Evolutionary conservation across 2,113 vertebrate species (phyloP), one percentile per base, ranked within the genome.

Genomic region (Pluvialis apricaria): DNA sequence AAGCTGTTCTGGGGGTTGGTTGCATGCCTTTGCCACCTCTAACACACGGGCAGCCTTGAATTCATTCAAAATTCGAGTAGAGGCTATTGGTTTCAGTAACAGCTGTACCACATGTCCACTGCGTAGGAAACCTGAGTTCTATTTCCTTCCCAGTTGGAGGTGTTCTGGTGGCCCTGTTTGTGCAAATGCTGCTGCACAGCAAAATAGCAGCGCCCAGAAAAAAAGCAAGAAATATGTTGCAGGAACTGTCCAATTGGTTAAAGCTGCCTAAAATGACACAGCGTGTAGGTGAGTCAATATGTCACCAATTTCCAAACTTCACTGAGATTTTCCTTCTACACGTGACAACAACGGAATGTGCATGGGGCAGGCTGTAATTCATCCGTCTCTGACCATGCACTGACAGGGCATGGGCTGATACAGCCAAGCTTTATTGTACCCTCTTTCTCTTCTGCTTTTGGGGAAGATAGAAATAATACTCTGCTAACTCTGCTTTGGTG

Each of bases 11-110:
- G 69, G 45, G 38, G 64, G 18, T 45, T 68, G 64, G 18, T 45
- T 68, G 24, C 9, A 26, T 49, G 52, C 5, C 34, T 85, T 82
- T 92, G 57, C n/a, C 24, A 10, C 49, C 42, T 66, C 73, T 81
- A 57, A 36, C 5, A 22, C 16, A 11, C 14, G 36, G 49, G 18
- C 26, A 42, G 13, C 20, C 34, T 60, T 49, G 20, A 78, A 68
- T 82, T 77, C 0, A 19, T 65, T 90, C 0, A 8, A 32, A 69
- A 90, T 25, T 82, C 0, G 0, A 28, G 24, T 21, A 54, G 55
- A 47, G 24, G 16, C 11, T 75, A 2, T 49, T 91, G 54, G 13
- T 91, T 76, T 87, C 36, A 44, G 24, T 69, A 65, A 11, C 45
- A 25, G 32, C 38, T 64, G 16, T 71, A 36, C 22, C n/a, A 45